Evolutionary conservation across 2,888 invertebrate genomes (phyloP), one percentile per base, ranked within the genome.

Genomic region (Morpho deidamia): DNA sequence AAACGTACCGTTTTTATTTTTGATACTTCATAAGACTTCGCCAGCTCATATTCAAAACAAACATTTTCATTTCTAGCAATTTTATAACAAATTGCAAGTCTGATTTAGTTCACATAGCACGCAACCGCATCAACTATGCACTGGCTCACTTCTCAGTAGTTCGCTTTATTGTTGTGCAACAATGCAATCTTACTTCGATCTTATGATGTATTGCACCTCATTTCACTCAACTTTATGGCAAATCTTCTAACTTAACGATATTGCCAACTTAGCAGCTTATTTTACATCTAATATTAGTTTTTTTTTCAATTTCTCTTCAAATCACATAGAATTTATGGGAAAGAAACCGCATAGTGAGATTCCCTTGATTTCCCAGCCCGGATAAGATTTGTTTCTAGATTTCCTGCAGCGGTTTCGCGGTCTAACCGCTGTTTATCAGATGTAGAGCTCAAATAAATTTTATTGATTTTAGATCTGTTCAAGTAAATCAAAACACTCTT

Each of bases 341-440:
- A 84, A 83, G 72, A 76, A 84, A 86, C 86, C 86, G 70, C 86
- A 83, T 65, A 57, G 68, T 60, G 56, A 77, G 83, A 84, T 86
- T 82, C 83, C 78, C 75, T 71, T 74, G 87, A 83, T 85, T 81
- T 78, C 74, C 76, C 69, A 70, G 71, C 70, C 68, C 66, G 81
- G 85, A 87, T 88, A 81, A 86, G 86, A 84, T 85, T 66, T 66
- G 70, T 70, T 75, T 72, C 68, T 77, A 82, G 83, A 86, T 87
- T 84, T 82, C 76, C 83, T 78, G 71, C 71, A 71, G 83, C 72
- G 79, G 85, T 83, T 87, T 84, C 76, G 83, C 78, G 86, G 87
- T 84, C 78, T 76, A 67, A 68, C 78, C 78, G 72, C 77, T 76
- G 76, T 80, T 85, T 87, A 87, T 87, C 83, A 76, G 56, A 56